Conservation (phyloP, 2,888 invertebrate genomes). For the Anaspis maculata region DNA sequence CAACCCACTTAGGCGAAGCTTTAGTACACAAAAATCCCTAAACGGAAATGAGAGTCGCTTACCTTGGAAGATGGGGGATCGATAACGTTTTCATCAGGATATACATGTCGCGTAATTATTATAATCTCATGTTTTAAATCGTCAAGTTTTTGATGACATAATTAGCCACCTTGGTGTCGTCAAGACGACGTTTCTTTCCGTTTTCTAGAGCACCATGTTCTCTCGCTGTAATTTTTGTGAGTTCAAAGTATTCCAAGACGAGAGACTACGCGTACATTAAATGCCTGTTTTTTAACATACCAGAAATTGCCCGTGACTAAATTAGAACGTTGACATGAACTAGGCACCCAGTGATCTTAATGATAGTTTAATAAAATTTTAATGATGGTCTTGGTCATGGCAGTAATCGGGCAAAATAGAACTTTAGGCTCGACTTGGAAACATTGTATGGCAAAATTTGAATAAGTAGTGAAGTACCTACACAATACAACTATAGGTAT, state of each 20-base stretch:
- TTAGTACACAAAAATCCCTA: constrained; percentile 11
- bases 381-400: constrained; percentile 10
- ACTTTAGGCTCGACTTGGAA: no score
- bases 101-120: constrained; percentile 19
- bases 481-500: no score
- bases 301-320: constrained; percentile 16
- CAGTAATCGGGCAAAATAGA: constrained; percentile 11
- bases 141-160: constrained; percentile 22
- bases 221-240: constrained; percentile 4
- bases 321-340: constrained; percentile 15
- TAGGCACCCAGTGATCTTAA: constrained; percentile 13
- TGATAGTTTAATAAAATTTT: constrained; percentile 15
- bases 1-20: no score
- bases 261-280: no score
- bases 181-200: background rate
- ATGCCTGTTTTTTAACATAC: constrained; percentile 7
- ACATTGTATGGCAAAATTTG: no score
- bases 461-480: no score
- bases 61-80: constrained; percentile 12
- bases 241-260: constrained; percentile 6
- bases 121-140: constrained; percentile 18
- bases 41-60: constrained; percentile 10
- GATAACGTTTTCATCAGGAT: constrained; percentile 19
- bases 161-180: constrained; percentile 10
- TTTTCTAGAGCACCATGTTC: background rate